Base-by-base conservation (phyloP, 2,113 vertebrate genomes). In the Ptilonorhynchus violaceus region DNA sequence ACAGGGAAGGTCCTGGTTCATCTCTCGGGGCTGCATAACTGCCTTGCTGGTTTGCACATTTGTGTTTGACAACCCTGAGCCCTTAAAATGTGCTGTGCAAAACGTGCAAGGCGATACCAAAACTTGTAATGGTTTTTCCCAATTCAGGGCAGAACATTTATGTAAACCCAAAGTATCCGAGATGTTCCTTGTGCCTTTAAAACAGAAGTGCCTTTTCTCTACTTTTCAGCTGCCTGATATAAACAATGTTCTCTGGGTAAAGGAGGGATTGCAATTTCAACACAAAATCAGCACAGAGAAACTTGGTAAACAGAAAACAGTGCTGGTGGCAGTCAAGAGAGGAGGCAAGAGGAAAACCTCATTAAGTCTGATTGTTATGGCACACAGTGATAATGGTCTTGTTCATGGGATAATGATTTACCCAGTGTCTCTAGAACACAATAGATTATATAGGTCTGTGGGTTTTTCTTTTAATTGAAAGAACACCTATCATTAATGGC, bases 371-470 rank as follows among this genome's bases (percentile, higher is more conserved):
- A 85, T 82, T 91, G 87, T 55, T 94, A 22, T 42, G 58, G 87
- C 50, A 82, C 56, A 53, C 77, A 66, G 50, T 85, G 87, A 91
- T 96, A 89, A 96, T 82, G 66, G 84, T 89, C 69, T 53, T 88
- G 89, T 60, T 39, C 46, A 79, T 69, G 46, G 89, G 73, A 92
- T 94, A 94, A 88, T 82, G 62, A 96, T 95, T 96, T 88, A 89
- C 84, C 80, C 83, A 27, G 74, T 85, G 81, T 94, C 58, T 94
- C 70, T 59, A 56, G 58, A 76, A 76, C 58, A 72, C 5, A 0
- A 64, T 55, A 69, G 73, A 69, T 87, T 87, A 60, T 91, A 18
- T 41, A 85, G 79, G 87, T 92, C 60, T 73, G 56, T 89, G 75
- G 49, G 12, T 44, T 62, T 76, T 84, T 35, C 69, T 91, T 88